Evolutionary conservation across 2,888 invertebrate genomes (phyloP), one percentile per base, ranked within the genome.

Genomic region (Tineola bisselliella): DNA sequence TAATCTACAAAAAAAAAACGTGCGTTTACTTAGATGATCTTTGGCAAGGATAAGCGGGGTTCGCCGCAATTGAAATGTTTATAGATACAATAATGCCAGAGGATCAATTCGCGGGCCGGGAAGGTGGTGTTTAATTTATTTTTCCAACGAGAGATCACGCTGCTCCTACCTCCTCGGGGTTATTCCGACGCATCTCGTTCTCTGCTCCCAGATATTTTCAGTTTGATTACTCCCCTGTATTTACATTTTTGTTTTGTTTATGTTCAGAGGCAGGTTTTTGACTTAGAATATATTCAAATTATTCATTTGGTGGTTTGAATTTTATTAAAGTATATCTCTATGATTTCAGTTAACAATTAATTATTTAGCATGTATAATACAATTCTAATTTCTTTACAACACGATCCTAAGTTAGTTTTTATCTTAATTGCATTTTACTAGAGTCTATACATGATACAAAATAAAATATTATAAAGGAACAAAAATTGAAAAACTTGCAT

Each of bases 41-140:
- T 69, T 68, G 68, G 62, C 66, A 68, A 61, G 68, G 68, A 66
- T 69, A 66, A 68, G 64, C 68, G 63, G 63, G 62, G 63, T 44
- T 33, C 61, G 63, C 70, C 74, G 71, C 82, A 81, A 83, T 83
- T 82, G 82, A 81, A 82, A 84, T 82, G 81, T 81, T 82, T 81
- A 82, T 79, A 80, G 81, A 81, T 81, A 80, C 78, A 79, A 78
- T 81, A 81, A 81, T 75, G 75, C 77, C 70, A 67, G 68, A 72
- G 80, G 82, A 83, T 83, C 81, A 80, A 79, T 80, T 74, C 78
- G 74, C 71, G 67, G 65, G 64, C 67, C 63, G 67, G 69, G 66
- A 70, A 69, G 72, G 70, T 66, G 70, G 68, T 73, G 77, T 75
- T 80, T 80, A 79, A 81, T 82, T 80, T 81, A 80, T 82, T 81